phyloP scores from a whole-genome alignment of 2,888 invertebrate genomes.

The Andrena marginata region DNA sequence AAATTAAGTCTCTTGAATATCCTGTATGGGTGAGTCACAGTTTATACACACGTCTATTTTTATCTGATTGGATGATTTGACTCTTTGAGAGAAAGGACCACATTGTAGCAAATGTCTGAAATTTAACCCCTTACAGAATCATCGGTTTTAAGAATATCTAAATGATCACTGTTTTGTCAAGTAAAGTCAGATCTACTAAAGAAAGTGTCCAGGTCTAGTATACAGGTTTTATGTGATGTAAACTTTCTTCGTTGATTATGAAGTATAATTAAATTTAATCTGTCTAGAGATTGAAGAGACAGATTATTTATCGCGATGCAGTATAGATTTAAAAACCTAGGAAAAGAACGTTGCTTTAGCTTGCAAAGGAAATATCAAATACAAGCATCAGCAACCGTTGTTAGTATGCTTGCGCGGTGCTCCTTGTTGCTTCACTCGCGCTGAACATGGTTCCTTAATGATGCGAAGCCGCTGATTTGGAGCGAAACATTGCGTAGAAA shows the following conservation, averaged over 20 bases:
- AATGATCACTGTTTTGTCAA: background rate
- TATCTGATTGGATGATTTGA: too few species aligned
- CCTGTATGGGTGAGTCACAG: too few species aligned
- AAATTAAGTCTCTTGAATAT: too few species aligned
- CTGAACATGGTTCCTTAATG: conserved; percentile 43
- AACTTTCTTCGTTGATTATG: background rate
- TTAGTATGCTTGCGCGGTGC: conserved; percentile 3
- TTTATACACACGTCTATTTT: too few species aligned
- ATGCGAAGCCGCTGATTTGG: conserved; percentile 54
- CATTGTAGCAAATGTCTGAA: too few species aligned
- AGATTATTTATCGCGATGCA: background rate
- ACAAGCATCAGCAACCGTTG: conserved; percentile 5
- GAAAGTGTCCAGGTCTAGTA: background rate
- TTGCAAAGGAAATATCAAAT: conserved; percentile 7
- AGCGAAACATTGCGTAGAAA: conserved; percentile 74
- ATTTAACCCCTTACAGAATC: too few species aligned
- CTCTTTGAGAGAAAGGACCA: too few species aligned
- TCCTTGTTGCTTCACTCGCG: conserved; percentile 34
- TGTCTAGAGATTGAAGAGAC: background rate
- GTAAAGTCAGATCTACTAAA: background rate
- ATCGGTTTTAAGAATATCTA: too few species aligned
- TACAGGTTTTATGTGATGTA: background rate
- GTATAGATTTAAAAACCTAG: background rate
- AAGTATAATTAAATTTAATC: background rate
- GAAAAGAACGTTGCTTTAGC: background rate